These are phyloP conservation scores for Linhomoeus sp. DNA, from an alignment of 2,888 invertebrate species.

Conservation along the genomic window DNA sequence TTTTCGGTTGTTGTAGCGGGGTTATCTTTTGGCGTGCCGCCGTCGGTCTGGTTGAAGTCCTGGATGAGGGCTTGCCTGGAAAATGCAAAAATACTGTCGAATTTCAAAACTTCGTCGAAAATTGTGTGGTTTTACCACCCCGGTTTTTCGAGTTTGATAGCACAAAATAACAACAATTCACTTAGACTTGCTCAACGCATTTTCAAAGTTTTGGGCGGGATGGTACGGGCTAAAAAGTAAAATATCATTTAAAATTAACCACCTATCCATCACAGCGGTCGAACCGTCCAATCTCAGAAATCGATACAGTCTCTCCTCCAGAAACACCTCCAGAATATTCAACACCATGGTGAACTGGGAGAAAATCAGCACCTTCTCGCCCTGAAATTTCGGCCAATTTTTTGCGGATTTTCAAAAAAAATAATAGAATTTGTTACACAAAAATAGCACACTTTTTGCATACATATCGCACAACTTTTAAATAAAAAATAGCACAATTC, in stretches of 20 bases:
- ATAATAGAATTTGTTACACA: background rate
- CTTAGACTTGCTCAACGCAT: no score
- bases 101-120: slow-evolving; percentile 2
- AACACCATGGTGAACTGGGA: slow-evolving; percentile 90
- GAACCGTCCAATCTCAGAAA: slow-evolving; percentile 70
- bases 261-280: slow-evolving; percentile 62
- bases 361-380: slow-evolving; percentile 60
- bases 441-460: no score
- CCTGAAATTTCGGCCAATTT: no score
- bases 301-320: slow-evolving; percentile 48
- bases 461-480: no score
- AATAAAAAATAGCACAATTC: no score
- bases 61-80: slow-evolving; percentile 71
- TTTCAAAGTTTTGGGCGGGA: no score
- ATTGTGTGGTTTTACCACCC: background rate
- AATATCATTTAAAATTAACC: no score
- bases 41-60: slow-evolving; percentile 48
- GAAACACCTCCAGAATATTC: slow-evolving; percentile 71
- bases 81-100: slow-evolving; percentile 7
- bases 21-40: no score
- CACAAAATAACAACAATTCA: no score
- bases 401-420: no score
- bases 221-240: no score
- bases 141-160: background rate
- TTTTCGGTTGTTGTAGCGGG: no score